Evolutionary conservation across 2,888 invertebrate genomes (phyloP), one percentile per base, ranked within the genome.

Genomic region (Lasioglossum figueresi): DNA sequence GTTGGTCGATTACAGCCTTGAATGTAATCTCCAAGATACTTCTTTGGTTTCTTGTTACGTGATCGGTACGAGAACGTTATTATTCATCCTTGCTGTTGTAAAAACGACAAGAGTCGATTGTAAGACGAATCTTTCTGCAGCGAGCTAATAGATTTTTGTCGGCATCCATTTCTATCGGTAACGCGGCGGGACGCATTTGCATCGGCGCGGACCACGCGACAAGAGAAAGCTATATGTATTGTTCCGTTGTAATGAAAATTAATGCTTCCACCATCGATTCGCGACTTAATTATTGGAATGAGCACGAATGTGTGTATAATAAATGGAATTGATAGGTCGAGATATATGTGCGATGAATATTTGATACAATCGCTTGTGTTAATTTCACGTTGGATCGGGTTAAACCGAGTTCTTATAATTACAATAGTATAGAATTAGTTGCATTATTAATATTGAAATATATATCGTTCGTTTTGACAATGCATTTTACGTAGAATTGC

Each of bases 11-110:
- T 14, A 45, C 56, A 73, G 70, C 85, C 85, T 85, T 85, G 84
- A 74, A 48, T 52, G 66, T 74, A 80, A 76, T 84, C 68, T 74
- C 73, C 59, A 63, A 4, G 59, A 76, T 74, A 70, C 68, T 74
- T 70, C 84, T 85, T 80, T 68, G 84, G 76, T 85, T 80, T 76
- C 83, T 77, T 52, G 83, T 85, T 85, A 84, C 85, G 84, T 84
- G 84, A 85, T 77, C 73, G 23, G 68, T 73, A 8, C 59, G 79
- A 72, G 73, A 84, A 40, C 73, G 59, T 78, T 83, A 83, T 84
- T 75, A 84, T 79, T 79, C 75, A 84, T 63, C 71, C 71, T 75
- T 45, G 75, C 56, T 56, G 31, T n/a, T 31, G 43, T 59, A 45
- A 59, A 43, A 73, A 79, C 27, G n/a, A 16, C 12, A n/a, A 19